Evolutionary conservation across 1,140 invertebrate species (phyloP).

Genomic region (Homalodisca vitripennis): DNA sequence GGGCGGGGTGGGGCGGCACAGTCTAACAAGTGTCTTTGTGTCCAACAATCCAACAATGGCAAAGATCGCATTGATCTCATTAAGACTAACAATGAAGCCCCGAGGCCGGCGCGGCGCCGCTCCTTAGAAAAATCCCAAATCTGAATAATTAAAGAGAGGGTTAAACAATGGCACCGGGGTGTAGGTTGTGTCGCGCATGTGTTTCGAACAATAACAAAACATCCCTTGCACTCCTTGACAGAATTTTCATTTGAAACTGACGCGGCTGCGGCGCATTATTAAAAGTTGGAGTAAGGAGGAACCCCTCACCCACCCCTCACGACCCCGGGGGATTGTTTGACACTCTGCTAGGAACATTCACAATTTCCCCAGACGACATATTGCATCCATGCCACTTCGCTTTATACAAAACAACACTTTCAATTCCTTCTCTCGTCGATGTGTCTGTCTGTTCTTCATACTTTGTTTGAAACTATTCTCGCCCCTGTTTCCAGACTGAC

Average conservation of each 20-base stretch:
- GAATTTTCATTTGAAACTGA: constrained; percentile 31
- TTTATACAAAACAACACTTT: constrained; percentile 27
- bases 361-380: constrained; percentile 30
- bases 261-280: constrained; percentile 29
- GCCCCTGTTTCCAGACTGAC: not conserved
- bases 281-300: constrained; percentile 31
- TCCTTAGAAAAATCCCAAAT: no score
- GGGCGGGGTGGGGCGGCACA: no score
- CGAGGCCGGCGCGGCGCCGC: no score
- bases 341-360: constrained; percentile 27
- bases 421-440: constrained; percentile 20
- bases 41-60: no score
- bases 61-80: no score
- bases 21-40: no score
- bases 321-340: constrained; percentile 25
- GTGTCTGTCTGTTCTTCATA: not conserved
- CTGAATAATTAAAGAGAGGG: no score
- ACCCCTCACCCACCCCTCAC: not conserved
- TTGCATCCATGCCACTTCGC: constrained; percentile 23
- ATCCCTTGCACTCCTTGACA: constrained; percentile 23
- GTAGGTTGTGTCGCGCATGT: constrained; percentile 9
- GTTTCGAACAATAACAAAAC: constrained; percentile 14
- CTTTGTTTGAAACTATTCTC: constrained; percentile 9
- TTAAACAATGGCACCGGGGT: constrained; percentile 5
- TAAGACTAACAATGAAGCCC: no score